These are phyloP conservation scores for Falco columbarius DNA, from an alignment of 2,797 vertebrate species.

Conservation along the genomic window DNA sequence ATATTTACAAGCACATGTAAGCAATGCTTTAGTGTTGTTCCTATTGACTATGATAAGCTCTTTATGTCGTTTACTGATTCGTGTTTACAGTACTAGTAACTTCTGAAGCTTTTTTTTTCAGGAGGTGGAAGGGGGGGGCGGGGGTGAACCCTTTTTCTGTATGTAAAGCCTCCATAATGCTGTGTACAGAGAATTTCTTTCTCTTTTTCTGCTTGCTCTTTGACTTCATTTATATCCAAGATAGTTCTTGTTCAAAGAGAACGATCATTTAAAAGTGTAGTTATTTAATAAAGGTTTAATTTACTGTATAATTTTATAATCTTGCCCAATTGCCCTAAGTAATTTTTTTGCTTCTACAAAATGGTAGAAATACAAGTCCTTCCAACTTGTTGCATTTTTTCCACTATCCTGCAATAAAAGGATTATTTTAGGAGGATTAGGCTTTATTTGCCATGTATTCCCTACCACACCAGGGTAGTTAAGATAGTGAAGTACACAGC, in stretches of 20 bases:
- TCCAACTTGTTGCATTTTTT: neutral
- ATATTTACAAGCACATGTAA: neutral
- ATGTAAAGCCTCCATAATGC: neutral
- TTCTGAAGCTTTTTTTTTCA: neutral
- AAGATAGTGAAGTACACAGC: neutral
- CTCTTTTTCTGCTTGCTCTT: neutral
- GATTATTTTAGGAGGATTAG: neutral
- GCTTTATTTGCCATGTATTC: neutral
- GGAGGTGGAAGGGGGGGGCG: no score
- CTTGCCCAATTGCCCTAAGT: neutral
- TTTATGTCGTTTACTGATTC: neutral
- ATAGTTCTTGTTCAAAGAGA: neutral
- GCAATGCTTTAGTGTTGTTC: neutral
- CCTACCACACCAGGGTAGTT: neutral
- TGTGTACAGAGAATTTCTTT: neutral
- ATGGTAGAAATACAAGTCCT: neutral
- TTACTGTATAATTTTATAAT: neutral
- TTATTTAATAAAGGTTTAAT: neutral
- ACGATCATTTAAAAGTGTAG: neutral
- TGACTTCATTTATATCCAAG: neutral
- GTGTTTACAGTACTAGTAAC: neutral
- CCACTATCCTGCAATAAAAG: neutral
- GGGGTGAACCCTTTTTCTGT: neutral
- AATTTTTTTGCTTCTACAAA: neutral
- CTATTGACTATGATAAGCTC: neutral